These are phyloP conservation scores for Lepas anatifera DNA, from an alignment of 2,888 invertebrate genomes.

Conservation along the genomic window DNA sequence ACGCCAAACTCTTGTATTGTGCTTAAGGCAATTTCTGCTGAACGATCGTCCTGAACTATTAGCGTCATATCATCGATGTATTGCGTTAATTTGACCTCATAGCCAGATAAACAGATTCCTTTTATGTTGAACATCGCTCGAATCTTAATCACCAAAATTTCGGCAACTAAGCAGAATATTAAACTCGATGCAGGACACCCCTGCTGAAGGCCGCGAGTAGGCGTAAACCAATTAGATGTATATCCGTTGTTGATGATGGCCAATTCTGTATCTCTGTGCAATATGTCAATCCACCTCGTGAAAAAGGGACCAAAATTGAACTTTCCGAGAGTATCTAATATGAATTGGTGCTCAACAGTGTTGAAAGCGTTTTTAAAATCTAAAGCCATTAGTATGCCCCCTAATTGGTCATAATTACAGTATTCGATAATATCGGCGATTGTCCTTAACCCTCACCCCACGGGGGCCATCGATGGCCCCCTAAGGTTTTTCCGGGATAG, in stretches of 20 bases:
- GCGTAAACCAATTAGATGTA: too few species aligned
- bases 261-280: background rate
- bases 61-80: background rate
- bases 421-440: background rate
- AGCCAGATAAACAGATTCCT: background rate
- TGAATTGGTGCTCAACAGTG: background rate
- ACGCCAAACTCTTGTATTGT: too few species aligned
- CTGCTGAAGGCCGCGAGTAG: too few species aligned
- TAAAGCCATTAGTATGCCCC: background rate
- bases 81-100: background rate
- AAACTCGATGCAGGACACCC: background rate
- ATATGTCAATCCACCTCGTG: background rate
- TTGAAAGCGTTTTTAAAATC: too few species aligned
- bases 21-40: background rate
- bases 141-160: background rate
- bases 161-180: background rate
- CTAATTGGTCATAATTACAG: background rate
- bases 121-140: background rate
- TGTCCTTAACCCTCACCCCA: too few species aligned
- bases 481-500: too few species aligned
- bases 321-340: background rate
- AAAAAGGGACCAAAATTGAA: background rate
- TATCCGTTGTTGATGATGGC: too few species aligned
- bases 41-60: background rate
- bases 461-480: too few species aligned